Evolutionary conservation across 2,113 vertebrate genomes (phyloP).

Genomic region (Zingel zingel): DNA sequence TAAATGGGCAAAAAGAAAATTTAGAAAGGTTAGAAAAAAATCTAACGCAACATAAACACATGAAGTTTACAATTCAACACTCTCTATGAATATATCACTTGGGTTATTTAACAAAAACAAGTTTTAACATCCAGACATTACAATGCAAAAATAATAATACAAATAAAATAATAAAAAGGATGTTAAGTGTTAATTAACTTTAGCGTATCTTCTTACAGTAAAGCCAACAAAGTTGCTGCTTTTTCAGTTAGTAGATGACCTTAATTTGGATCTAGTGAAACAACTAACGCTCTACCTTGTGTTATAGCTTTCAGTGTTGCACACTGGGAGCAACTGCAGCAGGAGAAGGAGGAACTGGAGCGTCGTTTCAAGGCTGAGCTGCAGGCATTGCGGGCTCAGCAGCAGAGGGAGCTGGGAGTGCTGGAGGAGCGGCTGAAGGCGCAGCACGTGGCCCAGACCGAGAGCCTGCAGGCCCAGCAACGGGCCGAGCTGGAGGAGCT

Average conservation of each 20-base stretch:
- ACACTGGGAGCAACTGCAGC: constrained; percentile 90
- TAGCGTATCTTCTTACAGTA: not conserved
- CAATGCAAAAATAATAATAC: not conserved
- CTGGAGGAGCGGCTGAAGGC: constrained; percentile 88
- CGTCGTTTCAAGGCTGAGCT: constrained; percentile 87
- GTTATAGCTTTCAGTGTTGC: constrained; percentile 86
- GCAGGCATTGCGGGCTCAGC: constrained; percentile 83
- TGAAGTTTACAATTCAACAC: not conserved
- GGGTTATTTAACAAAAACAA: not conserved
- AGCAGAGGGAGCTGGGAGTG: constrained; percentile 87
- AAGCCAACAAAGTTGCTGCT: not conserved
- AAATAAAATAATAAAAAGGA: not conserved
- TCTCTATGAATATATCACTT: not conserved
- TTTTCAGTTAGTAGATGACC: not conserved
- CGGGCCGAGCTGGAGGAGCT: constrained; percentile 70
- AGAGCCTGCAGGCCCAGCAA: constrained; percentile 85
- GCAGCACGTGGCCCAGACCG: constrained; percentile 78
- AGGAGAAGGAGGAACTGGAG: constrained; percentile 93
- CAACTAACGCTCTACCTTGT: not conserved
- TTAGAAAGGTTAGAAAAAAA: not conserved
- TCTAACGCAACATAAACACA: not conserved
- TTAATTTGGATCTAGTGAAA: not conserved
- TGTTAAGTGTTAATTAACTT: not conserved
- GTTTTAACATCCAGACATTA: not conserved
- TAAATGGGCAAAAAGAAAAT: not conserved